A percentile compares a stretch with the other conserved stretches of the same genome.
These are phyloP conservation scores for Oxystoma pomonae DNA, from an alignment of 2,888 invertebrate genomes.

Conservation along the genomic window DNA sequence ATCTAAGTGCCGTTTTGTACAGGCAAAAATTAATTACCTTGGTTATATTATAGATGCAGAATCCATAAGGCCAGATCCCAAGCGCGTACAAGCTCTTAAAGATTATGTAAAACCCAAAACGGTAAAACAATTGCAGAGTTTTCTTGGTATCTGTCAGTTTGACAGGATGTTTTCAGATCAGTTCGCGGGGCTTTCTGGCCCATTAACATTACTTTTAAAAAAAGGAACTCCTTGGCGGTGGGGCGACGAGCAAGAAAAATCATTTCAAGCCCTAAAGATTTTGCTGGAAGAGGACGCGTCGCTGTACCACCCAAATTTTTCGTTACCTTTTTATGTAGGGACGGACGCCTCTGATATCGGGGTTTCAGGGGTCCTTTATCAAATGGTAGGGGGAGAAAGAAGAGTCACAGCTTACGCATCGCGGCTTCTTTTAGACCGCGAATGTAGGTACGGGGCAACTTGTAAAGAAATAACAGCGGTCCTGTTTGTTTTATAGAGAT, in stretches of 20 bases:
- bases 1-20: conserved; percentile 27
- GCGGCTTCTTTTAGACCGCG: neutral
- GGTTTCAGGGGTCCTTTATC: conserved; percentile 1
- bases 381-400: neutral
- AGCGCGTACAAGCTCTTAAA: conserved; percentile 20
- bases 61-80: conserved; percentile 24
- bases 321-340: conserved; percentile 10
- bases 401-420: conserved; percentile 2
- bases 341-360: conserved; percentile 11
- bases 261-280: conserved; percentile 4
- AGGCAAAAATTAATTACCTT: conserved; percentile 21
- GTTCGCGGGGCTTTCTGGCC: conserved; percentile 6
- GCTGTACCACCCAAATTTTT: conserved; percentile 8
- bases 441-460: neutral
- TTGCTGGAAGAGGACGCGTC: neutral
- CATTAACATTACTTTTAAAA: conserved; percentile 1
- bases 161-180: conserved; percentile 10
- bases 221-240: conserved; percentile 9
- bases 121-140: conserved; percentile 18
- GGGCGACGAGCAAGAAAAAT: neutral
- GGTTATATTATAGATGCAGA: conserved; percentile 25
- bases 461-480: neutral
- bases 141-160: conserved; percentile 21
- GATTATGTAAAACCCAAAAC: conserved; percentile 7
- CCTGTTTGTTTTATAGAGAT: neutral